A percentile compares a stretch with the other conserved stretches of the same genome.
Conservation (phyloP, 2,113 vertebrate genomes). For the Amphiprion percula region DNA sequence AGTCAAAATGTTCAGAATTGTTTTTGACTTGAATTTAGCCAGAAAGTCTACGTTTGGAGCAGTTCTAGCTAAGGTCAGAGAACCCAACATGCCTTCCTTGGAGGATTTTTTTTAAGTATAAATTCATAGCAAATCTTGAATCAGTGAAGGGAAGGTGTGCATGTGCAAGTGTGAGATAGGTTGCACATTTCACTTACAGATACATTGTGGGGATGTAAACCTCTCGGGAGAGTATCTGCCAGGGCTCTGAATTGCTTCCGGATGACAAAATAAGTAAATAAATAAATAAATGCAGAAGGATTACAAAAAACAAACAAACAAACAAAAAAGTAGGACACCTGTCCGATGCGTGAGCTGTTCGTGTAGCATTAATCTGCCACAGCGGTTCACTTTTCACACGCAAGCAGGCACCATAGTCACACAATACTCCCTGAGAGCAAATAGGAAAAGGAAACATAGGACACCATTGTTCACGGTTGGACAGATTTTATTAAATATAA, state of each 20-base stretch:
- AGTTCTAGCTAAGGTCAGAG: conserved; percentile 39
- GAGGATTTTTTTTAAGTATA: neutral
- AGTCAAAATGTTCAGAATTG: conserved; percentile 1
- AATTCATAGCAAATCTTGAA: conserved; percentile 19
- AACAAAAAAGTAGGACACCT: conserved; percentile 28
- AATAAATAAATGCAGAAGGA: conserved; percentile 39
- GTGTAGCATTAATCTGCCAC: conserved; percentile 80
- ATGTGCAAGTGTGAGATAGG: conserved; percentile 33
- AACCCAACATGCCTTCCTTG: conserved; percentile 27
- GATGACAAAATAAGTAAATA: conserved; percentile 22
- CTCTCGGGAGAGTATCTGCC: conserved; percentile 38
- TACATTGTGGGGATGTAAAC: conserved; percentile 49
- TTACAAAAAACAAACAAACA: conserved; percentile 3
- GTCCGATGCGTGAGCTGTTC: conserved; percentile 73
- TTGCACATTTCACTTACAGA: conserved; percentile 42
- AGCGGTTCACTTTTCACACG: conserved; percentile 65
- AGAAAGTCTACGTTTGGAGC: conserved; percentile 26
- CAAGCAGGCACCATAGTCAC: conserved; percentile 60
- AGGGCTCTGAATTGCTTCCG: conserved; percentile 26
- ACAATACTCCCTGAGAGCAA: conserved; percentile 27
- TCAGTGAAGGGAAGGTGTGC: conserved; percentile 39
- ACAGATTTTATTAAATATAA: conserved; percentile 38
- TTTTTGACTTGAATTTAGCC: conserved; percentile 15
- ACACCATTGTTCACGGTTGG: conserved; percentile 24
- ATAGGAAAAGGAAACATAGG: conserved; percentile 1